Evolutionary conservation across 2,797 vertebrate genomes (phyloP).

Genomic region (Cacajao melanocephalus): DNA sequence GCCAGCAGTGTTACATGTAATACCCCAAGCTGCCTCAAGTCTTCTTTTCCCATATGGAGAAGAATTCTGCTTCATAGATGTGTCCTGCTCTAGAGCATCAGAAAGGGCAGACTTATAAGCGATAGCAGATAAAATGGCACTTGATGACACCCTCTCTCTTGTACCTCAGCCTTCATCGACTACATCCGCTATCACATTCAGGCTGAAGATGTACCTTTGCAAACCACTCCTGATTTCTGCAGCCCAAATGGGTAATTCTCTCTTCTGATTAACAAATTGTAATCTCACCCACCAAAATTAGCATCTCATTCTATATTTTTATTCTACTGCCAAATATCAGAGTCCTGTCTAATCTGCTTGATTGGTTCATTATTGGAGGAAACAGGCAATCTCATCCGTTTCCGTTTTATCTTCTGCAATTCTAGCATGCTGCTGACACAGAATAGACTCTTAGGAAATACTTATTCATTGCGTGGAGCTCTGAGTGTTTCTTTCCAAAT

Average conservation of each 20-base stretch:
- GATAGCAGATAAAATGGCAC: background rate
- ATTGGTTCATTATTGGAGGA: background rate
- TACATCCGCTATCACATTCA: background rate
- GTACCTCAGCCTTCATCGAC: background rate
- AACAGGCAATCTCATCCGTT: background rate
- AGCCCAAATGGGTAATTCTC: background rate
- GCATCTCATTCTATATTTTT: background rate
- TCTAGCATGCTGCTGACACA: background rate
- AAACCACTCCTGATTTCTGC: background rate
- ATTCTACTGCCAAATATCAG: background rate
- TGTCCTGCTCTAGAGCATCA: background rate
- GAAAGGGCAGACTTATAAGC: background rate
- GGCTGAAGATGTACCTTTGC: background rate
- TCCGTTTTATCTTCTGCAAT: background rate
- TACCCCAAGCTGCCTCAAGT: background rate
- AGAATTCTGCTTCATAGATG: background rate
- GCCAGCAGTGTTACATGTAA: background rate
- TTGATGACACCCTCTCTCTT: background rate
- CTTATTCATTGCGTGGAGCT: background rate
- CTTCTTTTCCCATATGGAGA: background rate
- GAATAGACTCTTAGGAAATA: background rate
- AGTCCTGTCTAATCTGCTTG: background rate
- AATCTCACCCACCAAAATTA: background rate
- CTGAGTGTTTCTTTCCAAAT: background rate
- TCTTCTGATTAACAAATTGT: background rate